phyloP scores from a whole-genome alignment of 2,113 vertebrate species.

The Pleuronectes platessa region DNA sequence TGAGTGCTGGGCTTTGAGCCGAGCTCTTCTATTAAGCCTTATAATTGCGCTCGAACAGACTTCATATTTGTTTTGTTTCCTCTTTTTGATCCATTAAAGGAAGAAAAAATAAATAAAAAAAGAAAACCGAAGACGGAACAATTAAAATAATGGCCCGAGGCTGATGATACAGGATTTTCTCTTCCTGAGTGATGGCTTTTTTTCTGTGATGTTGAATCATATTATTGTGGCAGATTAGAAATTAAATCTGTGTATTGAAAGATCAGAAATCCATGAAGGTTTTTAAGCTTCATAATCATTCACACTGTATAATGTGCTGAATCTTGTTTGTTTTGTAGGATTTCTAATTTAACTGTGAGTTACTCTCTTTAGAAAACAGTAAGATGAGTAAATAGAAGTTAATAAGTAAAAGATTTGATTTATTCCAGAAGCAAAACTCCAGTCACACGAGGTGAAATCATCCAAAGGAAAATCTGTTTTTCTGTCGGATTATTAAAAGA shows the following conservation, averaged over 20 bases:
- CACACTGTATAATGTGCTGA: too few species aligned
- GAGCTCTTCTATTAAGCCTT: slow-evolving; percentile 42
- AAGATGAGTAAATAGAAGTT: too few species aligned
- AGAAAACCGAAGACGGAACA: slow-evolving; percentile 12
- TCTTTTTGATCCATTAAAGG: slow-evolving; percentile 44
- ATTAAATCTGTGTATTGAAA: background rate
- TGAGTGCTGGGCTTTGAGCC: slow-evolving; percentile 49
- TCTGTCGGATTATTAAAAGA: too few species aligned
- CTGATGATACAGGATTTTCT: slow-evolving; percentile 7
- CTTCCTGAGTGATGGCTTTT: background rate
- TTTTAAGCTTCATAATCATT: background rate
- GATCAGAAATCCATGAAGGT: background rate
- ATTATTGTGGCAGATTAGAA: slow-evolving; percentile 18
- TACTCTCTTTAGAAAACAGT: background rate
- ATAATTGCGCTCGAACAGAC: slow-evolving; percentile 46
- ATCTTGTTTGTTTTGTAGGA: background rate
- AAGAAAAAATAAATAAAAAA: slow-evolving; percentile 1
- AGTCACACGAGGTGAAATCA: too few species aligned
- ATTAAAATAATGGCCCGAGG: slow-evolving; percentile 32
- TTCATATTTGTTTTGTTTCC: slow-evolving; percentile 49
- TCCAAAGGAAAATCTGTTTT: too few species aligned
- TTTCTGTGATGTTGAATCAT: slow-evolving; percentile 3
- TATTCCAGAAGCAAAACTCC: too few species aligned
- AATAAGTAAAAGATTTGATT: too few species aligned
- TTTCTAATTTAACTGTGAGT: background rate